Conservation (phyloP, 2,113 vertebrate species). For the Microcebus griseorufus region DNA sequence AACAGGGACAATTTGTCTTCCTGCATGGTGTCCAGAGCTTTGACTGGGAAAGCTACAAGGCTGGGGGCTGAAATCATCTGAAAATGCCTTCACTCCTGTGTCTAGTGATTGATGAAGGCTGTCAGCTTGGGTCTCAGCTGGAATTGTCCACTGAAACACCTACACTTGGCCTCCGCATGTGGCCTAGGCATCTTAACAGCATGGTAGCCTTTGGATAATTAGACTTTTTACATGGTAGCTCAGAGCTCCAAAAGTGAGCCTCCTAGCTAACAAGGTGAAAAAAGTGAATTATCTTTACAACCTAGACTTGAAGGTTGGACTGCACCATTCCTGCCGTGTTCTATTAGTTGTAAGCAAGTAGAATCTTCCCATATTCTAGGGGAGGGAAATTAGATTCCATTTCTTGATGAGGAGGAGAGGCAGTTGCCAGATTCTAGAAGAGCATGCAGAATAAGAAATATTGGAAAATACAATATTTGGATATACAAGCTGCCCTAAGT, state of each 20-base stretch:
- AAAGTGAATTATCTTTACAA: background rate
- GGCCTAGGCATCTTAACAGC: background rate
- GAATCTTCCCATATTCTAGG: background rate
- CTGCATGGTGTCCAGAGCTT: background rate
- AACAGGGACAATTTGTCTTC: background rate
- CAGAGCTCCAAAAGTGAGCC: background rate
- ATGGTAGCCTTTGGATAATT: background rate
- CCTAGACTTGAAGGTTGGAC: background rate
- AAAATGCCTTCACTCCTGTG: background rate
- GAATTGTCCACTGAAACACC: background rate
- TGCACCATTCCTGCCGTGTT: background rate
- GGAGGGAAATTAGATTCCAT: background rate
- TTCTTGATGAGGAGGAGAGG: background rate
- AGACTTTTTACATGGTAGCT: background rate
- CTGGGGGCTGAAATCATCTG: background rate
- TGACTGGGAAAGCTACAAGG: background rate
- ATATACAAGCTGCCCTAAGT: background rate
- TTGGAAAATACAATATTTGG: background rate
- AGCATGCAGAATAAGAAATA: background rate
- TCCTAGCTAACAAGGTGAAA: background rate
- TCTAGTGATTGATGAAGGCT: background rate
- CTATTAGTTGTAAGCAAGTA: background rate
- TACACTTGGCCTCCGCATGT: background rate
- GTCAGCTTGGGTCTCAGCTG: background rate
- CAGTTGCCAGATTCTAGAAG: background rate